phyloP scores from a whole-genome alignment of 2,113 vertebrate genomes.

The Zosterops borbonicus region DNA sequence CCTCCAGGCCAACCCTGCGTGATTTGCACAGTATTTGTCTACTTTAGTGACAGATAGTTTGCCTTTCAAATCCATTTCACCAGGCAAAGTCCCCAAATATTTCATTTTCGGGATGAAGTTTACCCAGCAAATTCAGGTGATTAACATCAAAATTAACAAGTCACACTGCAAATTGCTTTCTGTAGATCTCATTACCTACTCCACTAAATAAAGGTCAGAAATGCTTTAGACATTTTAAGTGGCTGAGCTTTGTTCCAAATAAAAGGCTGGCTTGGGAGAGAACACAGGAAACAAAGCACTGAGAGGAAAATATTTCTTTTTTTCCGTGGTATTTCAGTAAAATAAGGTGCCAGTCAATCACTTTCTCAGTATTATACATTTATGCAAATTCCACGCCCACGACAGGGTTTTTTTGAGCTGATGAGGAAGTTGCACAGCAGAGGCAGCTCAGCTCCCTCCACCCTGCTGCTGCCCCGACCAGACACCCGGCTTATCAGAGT shows the following conservation, averaged over 20 bases:
- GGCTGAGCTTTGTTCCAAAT: neutral
- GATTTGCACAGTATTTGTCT: rapidly evolving
- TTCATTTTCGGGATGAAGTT: neutral
- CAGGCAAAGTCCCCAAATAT: neutral
- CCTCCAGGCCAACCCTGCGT: neutral
- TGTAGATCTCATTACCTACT: neutral
- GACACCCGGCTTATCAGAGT: neutral
- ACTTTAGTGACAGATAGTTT: rapidly evolving
- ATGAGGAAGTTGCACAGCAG: constrained; percentile 22
- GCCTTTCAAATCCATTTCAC: neutral
- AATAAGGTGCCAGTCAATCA: constrained; percentile 56
- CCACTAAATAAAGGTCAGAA: neutral
- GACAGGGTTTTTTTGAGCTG: neutral
- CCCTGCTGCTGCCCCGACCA: neutral
- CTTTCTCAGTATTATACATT: constrained; percentile 32
- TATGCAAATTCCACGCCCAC: constrained; percentile 30
- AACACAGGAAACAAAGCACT: neutral
- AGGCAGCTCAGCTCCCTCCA: constrained; percentile 21
- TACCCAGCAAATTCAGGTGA: neutral
- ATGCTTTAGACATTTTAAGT: neutral
- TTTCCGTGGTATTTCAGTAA: constrained; percentile 16
- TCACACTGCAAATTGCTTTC: neutral
- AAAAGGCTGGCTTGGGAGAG: neutral
- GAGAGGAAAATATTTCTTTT: constrained; percentile 16
- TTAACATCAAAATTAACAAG: neutral